phyloP scores from a whole-genome alignment of 2,113 vertebrate genomes.

The Trogon surrucura region DNA sequence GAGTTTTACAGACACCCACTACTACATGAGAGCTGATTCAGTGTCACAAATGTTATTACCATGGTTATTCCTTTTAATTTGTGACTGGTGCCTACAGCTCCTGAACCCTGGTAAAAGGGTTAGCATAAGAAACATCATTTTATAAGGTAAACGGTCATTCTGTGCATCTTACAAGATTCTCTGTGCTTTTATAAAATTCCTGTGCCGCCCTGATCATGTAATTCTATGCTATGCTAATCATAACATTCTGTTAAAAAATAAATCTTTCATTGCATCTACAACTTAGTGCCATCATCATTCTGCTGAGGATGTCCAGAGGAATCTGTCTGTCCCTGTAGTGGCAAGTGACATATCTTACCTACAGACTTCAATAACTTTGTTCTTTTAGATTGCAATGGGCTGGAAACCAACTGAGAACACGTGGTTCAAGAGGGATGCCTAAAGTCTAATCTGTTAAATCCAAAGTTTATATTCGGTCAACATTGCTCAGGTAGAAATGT shows the following conservation, averaged over 20 bases:
- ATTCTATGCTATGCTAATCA: not conserved
- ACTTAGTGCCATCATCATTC: not conserved
- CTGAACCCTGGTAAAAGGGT: not conserved
- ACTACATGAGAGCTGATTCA: not conserved
- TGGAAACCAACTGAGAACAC: not conserved
- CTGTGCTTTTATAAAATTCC: not conserved
- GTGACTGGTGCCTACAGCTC: not conserved
- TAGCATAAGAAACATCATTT: not conserved
- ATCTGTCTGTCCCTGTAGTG: not conserved
- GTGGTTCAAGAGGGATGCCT: not conserved
- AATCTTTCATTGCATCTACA: not conserved
- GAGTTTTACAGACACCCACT: not conserved
- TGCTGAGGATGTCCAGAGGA: not conserved
- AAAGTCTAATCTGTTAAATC: not conserved
- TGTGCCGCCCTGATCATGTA: not conserved
- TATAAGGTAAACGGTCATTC: not conserved
- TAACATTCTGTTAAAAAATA: not conserved
- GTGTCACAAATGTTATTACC: not conserved
- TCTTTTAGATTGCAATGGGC: not conserved
- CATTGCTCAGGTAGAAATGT: not conserved
- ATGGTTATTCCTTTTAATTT: not conserved
- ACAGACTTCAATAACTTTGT: not conserved
- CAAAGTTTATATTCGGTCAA: not conserved
- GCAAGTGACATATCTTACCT: not conserved
- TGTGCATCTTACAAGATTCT: not conserved